Base-by-base conservation (phyloP, 2,888 invertebrate genomes). In the Papilio demoleus region DNA sequence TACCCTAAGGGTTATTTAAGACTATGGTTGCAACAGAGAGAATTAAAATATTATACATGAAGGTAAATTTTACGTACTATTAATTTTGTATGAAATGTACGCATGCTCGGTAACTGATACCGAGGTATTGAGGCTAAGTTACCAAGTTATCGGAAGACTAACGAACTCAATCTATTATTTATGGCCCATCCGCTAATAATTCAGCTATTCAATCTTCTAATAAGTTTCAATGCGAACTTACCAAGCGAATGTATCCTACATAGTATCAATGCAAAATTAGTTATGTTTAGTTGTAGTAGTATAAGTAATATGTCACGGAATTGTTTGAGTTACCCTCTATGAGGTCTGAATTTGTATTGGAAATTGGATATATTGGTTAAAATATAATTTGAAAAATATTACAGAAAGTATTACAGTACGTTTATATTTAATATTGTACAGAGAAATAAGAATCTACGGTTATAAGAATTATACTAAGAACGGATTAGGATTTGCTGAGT, bases 71-170 rank as follows among this genome's bases (percentile, higher is more conserved):
- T 5, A n/a, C 31, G 9, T 17, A 22, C 9, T 56, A 53, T 31
- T 31, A 31, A 56, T 17, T 9, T 31, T 9, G 53, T 56, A 56
- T 11, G 17, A 31, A 17, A 1, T 17, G 8, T 27, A 27, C 53
- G 40, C 47, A 63, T 68, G 66, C 71, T 70, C 66, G 76, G 77
- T 77, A 80, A 79, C 86, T 86, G 85, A 83, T 82, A 76, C 79
- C 79, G 76, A 86, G 84, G 86, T 85, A 88, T 87, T 87, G 83
- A 77, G 75, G 72, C 70, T 72, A 87, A 88, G 81, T 84, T 79
- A 73, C 64, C 73, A 81, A 78, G 74, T 83, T 80, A 62, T 71
- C 45, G 72, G 75, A 77, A 68, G 70, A 74, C 77, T 63, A 63
- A 68, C 68, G 68, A 68, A 68, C 47, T 63, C 76, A 68, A 81